These are phyloP conservation scores for Paratilapia polleni DNA, from an alignment of 2,113 vertebrate genomes.

Conservation along the genomic window DNA sequence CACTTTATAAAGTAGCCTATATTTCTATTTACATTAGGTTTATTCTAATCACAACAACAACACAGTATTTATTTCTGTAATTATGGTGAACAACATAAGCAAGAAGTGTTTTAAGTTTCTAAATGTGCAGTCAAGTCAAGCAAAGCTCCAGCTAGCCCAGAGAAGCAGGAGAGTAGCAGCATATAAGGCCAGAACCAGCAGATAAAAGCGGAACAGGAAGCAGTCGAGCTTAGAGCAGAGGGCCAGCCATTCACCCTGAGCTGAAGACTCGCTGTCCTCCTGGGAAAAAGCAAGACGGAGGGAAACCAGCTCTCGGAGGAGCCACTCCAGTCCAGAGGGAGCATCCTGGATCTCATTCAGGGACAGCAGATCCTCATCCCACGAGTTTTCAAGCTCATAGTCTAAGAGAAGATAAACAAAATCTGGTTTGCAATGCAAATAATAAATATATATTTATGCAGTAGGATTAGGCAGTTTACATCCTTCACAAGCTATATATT, in stretches of 20 bases:
- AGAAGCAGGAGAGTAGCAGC: slow-evolving; percentile 80
- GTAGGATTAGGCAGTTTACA: not conserved
- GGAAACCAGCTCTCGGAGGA: slow-evolving; percentile 80
- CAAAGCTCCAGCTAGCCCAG: slow-evolving; percentile 85
- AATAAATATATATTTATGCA: not conserved
- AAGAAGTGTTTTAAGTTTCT: not conserved
- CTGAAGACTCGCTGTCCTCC: slow-evolving; percentile 67
- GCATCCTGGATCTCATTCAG: slow-evolving; percentile 62
- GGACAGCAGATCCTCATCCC: slow-evolving; percentile 78
- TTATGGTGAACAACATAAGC: not conserved
- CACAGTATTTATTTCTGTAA: not conserved
- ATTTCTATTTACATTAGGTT: not conserved
- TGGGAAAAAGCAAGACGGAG: slow-evolving; percentile 77
- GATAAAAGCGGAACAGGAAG: slow-evolving; percentile 83
- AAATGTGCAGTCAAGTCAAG: slow-evolving; percentile 47
- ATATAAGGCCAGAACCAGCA: slow-evolving; percentile 80
- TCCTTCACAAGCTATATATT: not conserved
- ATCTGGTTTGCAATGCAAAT: not conserved
- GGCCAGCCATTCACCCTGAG: slow-evolving; percentile 79
- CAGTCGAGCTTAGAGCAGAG: slow-evolving; percentile 84
- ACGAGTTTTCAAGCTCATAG: slow-evolving; percentile 72
- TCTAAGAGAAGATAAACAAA: slow-evolving; percentile 52
- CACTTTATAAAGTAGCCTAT: not conserved
- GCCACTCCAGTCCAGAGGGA: slow-evolving; percentile 73
- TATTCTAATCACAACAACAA: not conserved